phyloP scores from a whole-genome alignment of 2,888 invertebrate genomes.

The Drosophila barbarae region DNA sequence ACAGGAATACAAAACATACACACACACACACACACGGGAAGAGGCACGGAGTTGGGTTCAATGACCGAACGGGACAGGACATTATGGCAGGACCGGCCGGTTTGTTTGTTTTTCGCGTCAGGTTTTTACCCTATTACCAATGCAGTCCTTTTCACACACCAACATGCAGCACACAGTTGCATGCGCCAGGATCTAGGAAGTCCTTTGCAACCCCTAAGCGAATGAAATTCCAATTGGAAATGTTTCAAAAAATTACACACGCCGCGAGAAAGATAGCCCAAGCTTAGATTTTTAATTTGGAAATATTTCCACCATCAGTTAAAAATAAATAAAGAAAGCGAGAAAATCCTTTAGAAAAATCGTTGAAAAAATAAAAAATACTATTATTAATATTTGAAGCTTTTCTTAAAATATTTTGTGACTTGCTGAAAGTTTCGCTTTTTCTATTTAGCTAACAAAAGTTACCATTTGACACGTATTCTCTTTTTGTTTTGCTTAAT shows the following conservation, averaged over 20 bases:
- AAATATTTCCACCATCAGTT: neutral
- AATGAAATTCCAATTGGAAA: slow-evolving; percentile 34
- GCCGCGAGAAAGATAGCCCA: neutral
- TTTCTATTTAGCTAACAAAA: neutral
- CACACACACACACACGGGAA: slow-evolving; percentile 10
- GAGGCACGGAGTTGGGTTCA: slow-evolving; percentile 28
- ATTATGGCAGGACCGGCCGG: slow-evolving; percentile 35
- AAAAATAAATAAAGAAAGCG: neutral
- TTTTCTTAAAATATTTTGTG: neutral
- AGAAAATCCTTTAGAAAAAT: neutral
- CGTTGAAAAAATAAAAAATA: neutral
- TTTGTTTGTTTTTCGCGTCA: slow-evolving; percentile 74
- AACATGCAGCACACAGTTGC: slow-evolving; percentile 15
- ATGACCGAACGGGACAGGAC: slow-evolving; percentile 41
- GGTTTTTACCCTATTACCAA: slow-evolving; percentile 73
- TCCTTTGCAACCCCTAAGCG: slow-evolving; percentile 43
- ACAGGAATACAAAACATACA: slow-evolving; percentile 12
- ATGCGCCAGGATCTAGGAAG: slow-evolving; percentile 41
- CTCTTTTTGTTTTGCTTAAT: slow-evolving; percentile 8
- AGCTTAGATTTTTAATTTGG: too few species aligned
- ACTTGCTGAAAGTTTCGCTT: neutral
- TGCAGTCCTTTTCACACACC: slow-evolving; percentile 45
- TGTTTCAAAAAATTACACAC: neutral
- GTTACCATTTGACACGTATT: slow-evolving; percentile 23
- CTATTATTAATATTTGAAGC: neutral